Percentiles rank a stretch among this genome's conserved stretches.
phyloP scores from a whole-genome alignment of 2,797 vertebrate genomes.

The Phyllotis vaccarum region DNA sequence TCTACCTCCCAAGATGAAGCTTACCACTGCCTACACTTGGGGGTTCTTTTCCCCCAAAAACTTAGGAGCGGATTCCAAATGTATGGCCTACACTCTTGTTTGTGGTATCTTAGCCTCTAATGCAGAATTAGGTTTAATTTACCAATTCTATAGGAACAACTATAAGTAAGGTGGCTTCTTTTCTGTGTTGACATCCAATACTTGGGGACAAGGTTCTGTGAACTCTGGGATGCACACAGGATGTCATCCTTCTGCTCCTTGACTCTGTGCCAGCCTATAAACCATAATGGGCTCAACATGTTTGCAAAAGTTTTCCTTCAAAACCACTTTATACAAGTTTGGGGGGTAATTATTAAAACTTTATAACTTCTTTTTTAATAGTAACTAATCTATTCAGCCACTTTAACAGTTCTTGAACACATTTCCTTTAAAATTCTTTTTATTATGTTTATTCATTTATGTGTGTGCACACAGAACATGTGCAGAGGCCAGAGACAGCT shows the following conservation, averaged over 20 bases:
- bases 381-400: neutral
- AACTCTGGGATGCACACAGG: neutral
- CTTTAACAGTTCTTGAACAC: slow-evolving; percentile 39
- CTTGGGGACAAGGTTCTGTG: neutral
- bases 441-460: neutral
- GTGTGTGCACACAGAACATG: neutral
- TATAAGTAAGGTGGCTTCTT: neutral
- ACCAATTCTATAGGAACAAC: neutral
- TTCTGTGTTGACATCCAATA: neutral
- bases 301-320: slow-evolving; percentile 26
- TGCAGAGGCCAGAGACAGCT: neutral
- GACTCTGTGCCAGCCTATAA: neutral
- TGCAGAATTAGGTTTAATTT: neutral
- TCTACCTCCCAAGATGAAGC: neutral
- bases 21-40: neutral
- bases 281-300: neutral
- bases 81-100: neutral
- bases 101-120: neutral
- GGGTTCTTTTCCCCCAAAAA: neutral
- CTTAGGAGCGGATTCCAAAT: neutral
- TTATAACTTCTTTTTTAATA: neutral
- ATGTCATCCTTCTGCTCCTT: slow-evolving; percentile 6
- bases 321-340: neutral
- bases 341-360: neutral
- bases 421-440: neutral